Evolutionary conservation across 2,888 invertebrate genomes (phyloP).

Genomic region (Camponotus fellah): DNA sequence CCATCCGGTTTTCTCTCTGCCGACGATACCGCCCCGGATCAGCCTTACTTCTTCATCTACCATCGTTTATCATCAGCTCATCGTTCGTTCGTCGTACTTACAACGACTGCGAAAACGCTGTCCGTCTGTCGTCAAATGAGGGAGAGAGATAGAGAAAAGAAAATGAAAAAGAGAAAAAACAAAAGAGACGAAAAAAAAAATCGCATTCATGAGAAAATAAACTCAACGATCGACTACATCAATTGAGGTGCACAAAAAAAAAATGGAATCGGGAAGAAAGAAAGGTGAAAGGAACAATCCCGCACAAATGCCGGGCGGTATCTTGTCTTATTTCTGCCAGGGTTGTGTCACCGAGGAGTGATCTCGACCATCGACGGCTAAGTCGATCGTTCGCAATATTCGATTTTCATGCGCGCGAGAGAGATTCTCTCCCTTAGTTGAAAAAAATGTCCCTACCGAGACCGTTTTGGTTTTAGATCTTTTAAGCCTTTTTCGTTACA

Average conservation of each 20-base stretch:
- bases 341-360: conserved; percentile 66
- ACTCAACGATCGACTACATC: conserved; percentile 25
- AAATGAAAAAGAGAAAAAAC: background rate
- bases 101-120: conserved; percentile 25
- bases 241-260: conserved; percentile 69
- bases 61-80: conserved; percentile 55
- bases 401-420: conserved; percentile 36
- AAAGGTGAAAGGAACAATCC: conserved; percentile 63
- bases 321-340: conserved; percentile 66
- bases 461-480: conserved; percentile 48
- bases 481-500: conserved; percentile 41
- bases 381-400: conserved; percentile 59
- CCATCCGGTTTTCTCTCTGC: conserved; percentile 68
- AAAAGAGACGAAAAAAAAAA: background rate
- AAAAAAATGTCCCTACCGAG: conserved; percentile 36
- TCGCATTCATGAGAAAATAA: conserved; percentile 9
- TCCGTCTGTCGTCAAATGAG: conserved; percentile 1
- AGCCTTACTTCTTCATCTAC: conserved; percentile 60
- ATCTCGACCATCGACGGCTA: conserved; percentile 57
- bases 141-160: background rate
- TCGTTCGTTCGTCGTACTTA: conserved; percentile 54
- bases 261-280: conserved; percentile 30
- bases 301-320: conserved; percentile 72
- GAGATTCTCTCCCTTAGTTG: conserved; percentile 56
- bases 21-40: conserved; percentile 70